Conservation (phyloP, 1,140 invertebrate species). For the Drosophila gunungcola region DNA sequence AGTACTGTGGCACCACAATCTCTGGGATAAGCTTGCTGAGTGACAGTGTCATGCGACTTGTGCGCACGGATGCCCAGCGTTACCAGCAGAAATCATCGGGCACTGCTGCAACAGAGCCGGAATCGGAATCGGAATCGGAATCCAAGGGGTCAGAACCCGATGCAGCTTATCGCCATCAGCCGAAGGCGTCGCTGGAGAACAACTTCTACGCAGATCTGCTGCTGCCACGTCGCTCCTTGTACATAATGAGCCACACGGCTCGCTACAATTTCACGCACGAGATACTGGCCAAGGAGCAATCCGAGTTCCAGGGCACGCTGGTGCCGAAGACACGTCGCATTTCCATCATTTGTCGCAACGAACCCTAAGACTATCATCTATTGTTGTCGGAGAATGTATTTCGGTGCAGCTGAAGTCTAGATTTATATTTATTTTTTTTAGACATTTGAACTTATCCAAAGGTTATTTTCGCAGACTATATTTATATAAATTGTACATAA, state of each 20-base stretch:
- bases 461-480: neutral
- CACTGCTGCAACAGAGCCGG: neutral
- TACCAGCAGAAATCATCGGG: slow-evolving; percentile 78
- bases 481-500: neutral
- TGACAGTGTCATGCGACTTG: slow-evolving; percentile 94
- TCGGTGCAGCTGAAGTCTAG: neutral
- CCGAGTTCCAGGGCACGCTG: slow-evolving; percentile 88
- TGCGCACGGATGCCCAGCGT: slow-evolving; percentile 89
- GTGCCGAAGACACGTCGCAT: slow-evolving; percentile 91
- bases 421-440: neutral
- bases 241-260: slow-evolving; percentile 95
- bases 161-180: slow-evolving; percentile 68
- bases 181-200: slow-evolving; percentile 61
- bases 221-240: slow-evolving; percentile 93
- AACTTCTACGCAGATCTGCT: slow-evolving; percentile 89
- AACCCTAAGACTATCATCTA: slow-evolving; percentile 85
- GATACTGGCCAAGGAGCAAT: slow-evolving; percentile 91
- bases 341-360: slow-evolving; percentile 96
- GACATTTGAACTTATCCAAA: neutral
- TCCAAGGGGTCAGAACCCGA: slow-evolving; percentile 17
- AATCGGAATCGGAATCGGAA: too few relatives aligned
- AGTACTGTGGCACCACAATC: slow-evolving; percentile 99
- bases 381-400: neutral
- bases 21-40: slow-evolving; percentile 96
- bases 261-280: slow-evolving; percentile 97